Conservation (phyloP, 2,797 vertebrate species). For the Adelosebastes latens region DNA sequence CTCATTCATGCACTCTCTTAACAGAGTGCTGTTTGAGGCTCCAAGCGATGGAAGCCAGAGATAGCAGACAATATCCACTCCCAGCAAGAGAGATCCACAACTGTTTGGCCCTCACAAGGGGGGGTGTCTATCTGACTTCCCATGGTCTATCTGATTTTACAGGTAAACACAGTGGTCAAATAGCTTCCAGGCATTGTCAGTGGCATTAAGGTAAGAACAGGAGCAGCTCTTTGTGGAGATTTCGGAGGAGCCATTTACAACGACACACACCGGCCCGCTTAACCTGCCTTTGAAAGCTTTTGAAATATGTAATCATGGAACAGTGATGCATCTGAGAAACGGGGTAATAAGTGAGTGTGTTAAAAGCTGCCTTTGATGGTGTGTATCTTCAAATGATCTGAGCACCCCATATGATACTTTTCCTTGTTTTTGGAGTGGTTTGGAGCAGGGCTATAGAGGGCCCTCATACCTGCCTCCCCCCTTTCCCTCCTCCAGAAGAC, state of each 20-base stretch:
- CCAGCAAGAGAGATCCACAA: slow-evolving; percentile 70
- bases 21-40: slow-evolving; percentile 63
- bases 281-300: slow-evolving; percentile 63
- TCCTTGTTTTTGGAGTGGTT: slow-evolving; percentile 63
- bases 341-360: slow-evolving; percentile 57
- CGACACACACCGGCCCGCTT: slow-evolving; percentile 59
- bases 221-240: slow-evolving; percentile 49
- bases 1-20: slow-evolving; percentile 79
- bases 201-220: slow-evolving; percentile 57
- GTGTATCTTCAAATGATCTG: slow-evolving; percentile 63
- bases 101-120: slow-evolving; percentile 65
- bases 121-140: slow-evolving; percentile 75
- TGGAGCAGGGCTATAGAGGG: slow-evolving; percentile 72
- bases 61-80: slow-evolving; percentile 81
- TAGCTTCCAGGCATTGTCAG: slow-evolving; percentile 69
- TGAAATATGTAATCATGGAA: slow-evolving; percentile 68
- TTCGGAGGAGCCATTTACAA: slow-evolving; percentile 55
- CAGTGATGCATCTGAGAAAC: slow-evolving; percentile 57
- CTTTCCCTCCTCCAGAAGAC: slow-evolving; percentile 31
- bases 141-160: slow-evolving; percentile 77
- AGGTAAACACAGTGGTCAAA: slow-evolving; percentile 79
- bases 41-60: slow-evolving; percentile 68
- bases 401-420: slow-evolving; percentile 75
- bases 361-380: slow-evolving; percentile 72
- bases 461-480: slow-evolving; percentile 71